These are phyloP conservation scores for Diorhabda carinulata DNA, from an alignment of 1,140 invertebrate genomes.

Conservation along the genomic window DNA sequence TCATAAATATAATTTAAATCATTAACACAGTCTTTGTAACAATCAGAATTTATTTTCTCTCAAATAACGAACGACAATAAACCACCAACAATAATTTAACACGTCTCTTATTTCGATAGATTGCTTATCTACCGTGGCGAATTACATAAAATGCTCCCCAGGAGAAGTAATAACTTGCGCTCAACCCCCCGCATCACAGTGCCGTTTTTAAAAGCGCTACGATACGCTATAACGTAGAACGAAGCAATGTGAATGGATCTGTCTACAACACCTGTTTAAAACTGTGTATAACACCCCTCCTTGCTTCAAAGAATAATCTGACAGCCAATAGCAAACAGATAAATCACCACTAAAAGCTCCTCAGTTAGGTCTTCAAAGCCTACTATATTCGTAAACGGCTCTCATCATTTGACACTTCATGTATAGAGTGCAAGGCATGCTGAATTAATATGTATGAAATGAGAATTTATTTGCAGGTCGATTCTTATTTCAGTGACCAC, in stretches of 20 bases:
- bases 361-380: conserved; percentile 21
- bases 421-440: background rate
- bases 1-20: too few relatives aligned
- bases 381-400: conserved; percentile 8
- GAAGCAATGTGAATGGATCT: conserved; percentile 24
- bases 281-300: conserved; percentile 29
- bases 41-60: too few relatives aligned
- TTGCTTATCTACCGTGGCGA: background rate
- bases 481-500: too few relatives aligned
- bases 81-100: background rate
- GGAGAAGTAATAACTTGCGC: background rate
- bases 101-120: background rate
- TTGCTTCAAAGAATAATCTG: conserved; percentile 23
- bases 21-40: too few relatives aligned
- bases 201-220: background rate
- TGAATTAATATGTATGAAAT: background rate
- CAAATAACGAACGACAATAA: background rate
- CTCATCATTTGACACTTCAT: conserved; percentile 6
- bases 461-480: too few relatives aligned
- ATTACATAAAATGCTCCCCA: background rate
- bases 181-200: background rate
- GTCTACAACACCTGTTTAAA: conserved; percentile 33
- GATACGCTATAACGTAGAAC: background rate
- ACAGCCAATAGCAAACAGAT: conserved; percentile 37
- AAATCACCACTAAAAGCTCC: conserved; percentile 39